Base-by-base conservation (phyloP, 2,888 invertebrate species). In the Thalpophila matura region DNA sequence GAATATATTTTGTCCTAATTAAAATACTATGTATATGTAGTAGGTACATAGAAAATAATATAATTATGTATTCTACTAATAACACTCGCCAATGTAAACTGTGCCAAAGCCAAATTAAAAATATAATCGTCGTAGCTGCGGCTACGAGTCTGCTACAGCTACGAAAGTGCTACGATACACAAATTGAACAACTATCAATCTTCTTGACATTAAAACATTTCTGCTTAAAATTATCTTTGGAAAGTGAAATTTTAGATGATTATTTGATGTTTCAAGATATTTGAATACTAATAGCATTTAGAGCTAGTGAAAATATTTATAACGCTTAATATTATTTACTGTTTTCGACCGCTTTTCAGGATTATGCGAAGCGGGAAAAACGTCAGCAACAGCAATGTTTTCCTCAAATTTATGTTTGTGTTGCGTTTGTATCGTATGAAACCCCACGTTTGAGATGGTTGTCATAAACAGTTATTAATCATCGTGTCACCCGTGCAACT, bases 391-490 rank as follows among this genome's bases (percentile, higher is more conserved):
- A 60, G 55, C 56, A 75, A 59, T 51, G 46, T 79, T 74, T 60
- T 71, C 64, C 64, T 61, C 63, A 79, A 73, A 79, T 83, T 77
- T 78, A 73, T 78, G 74, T 81, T 81, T 77, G 75, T 80, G 79
- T 75, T 83, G 76, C 70, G 66, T 79, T 77, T 77, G 78, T 83
- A 82, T 80, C 76, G 71, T 82, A 75, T 79, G 77, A 69, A 79
- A 79, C 79, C 81, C 81, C 76, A 81, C 85, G 82, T 84, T 86
- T 86, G 83, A 85, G 87, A 85, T 81, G 87, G 88, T 89, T 89
- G 89, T 91, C 91, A 89, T 89, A 89, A 88, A 86, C 89, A 89
- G 91, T 90, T 90, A 92, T 92, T 91, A 92, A 92, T 92, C 91
- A 92, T 88, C 84, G 74, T 84, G 89, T 89, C 91, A 87, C 83